phyloP scores from a whole-genome alignment of 2,113 vertebrate genomes.

The Tretioscincus oriximinensis region DNA sequence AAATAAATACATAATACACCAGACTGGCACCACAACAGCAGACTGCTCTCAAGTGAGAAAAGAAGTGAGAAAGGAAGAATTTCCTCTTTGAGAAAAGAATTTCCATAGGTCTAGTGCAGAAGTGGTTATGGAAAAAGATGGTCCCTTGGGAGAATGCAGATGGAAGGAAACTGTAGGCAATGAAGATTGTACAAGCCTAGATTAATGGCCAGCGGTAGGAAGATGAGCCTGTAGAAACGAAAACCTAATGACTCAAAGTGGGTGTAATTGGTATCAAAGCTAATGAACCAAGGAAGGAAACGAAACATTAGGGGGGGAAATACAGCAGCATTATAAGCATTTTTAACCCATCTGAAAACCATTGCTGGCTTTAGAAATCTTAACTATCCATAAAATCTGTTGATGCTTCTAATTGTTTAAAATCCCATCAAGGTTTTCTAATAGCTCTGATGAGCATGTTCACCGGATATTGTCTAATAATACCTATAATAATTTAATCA shows the following conservation, averaged over 20 bases:
- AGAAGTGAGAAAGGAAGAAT: conserved; percentile 5
- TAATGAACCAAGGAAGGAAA: conserved; percentile 50
- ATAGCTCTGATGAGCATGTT: conserved; percentile 30
- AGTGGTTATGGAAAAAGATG: conserved; percentile 50
- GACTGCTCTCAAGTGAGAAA: conserved; percentile 35
- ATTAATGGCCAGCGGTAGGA: conserved; percentile 51
- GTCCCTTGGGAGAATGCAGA: conserved; percentile 32
- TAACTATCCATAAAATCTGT: conserved; percentile 40
- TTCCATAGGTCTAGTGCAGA: conserved; percentile 28
- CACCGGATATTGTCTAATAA: conserved; percentile 48
- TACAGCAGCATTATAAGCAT: not conserved
- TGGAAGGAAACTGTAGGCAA: conserved; percentile 7
- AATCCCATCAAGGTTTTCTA: conserved; percentile 43
- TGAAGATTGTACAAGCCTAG: conserved; percentile 26
- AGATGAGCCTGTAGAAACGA: conserved; percentile 22
- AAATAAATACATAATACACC: no score
- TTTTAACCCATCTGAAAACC: conserved; percentile 45
- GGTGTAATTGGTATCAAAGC: conserved; percentile 46
- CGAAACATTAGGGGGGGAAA: conserved; percentile 13
- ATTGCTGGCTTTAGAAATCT: conserved; percentile 39
- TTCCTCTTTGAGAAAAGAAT: conserved; percentile 38
- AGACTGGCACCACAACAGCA: conserved; percentile 25
- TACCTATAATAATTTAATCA: conserved; percentile 54
- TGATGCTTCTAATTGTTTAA: conserved; percentile 52
- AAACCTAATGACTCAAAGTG: conserved; percentile 55